Conservation (phyloP, 2,888 invertebrate genomes). For the Parasteatoda lunata region DNA sequence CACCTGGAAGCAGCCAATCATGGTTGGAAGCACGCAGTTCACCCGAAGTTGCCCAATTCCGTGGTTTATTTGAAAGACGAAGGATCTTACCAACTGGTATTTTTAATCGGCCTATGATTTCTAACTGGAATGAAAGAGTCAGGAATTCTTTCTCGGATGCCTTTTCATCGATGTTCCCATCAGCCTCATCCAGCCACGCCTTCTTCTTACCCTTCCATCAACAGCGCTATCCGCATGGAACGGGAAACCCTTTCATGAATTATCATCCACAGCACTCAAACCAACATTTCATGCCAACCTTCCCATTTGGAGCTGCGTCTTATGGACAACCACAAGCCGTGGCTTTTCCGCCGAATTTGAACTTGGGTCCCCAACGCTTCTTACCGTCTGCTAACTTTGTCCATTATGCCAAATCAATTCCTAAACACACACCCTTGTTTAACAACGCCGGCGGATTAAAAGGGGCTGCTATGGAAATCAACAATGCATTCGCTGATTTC, state of each 20-base stretch:
- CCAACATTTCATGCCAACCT: too few relatives aligned
- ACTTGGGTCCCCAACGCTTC: neutral
- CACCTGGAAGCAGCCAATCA: too few relatives aligned
- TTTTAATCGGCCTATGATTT: neutral
- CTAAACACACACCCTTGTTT: constrained; percentile 54
- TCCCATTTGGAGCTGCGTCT: neutral
- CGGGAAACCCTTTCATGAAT: neutral
- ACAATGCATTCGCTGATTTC: constrained; percentile 63
- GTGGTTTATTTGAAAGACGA: neutral
- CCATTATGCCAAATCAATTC: constrained; percentile 14
- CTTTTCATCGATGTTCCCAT: constrained; percentile 36
- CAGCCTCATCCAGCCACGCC: constrained; percentile 9
- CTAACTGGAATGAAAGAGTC: constrained; percentile 38
- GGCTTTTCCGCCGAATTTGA: constrained; percentile 6
- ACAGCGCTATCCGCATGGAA: neutral
- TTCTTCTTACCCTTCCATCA: constrained; percentile 11
- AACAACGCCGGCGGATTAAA: constrained; percentile 39
- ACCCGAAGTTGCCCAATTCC: neutral
- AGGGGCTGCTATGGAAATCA: constrained; percentile 51
- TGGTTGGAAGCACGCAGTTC: too few relatives aligned
- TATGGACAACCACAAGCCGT: too few relatives aligned
- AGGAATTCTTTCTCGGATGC: constrained; percentile 43
- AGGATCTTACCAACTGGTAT: neutral
- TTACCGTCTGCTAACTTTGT: neutral
- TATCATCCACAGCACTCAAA: neutral